Percentiles rank a stretch among this genome's conserved stretches.
These are phyloP conservation scores for Sipha flava DNA, from an alignment of 1,140 invertebrate genomes.

Conservation along the genomic window DNA sequence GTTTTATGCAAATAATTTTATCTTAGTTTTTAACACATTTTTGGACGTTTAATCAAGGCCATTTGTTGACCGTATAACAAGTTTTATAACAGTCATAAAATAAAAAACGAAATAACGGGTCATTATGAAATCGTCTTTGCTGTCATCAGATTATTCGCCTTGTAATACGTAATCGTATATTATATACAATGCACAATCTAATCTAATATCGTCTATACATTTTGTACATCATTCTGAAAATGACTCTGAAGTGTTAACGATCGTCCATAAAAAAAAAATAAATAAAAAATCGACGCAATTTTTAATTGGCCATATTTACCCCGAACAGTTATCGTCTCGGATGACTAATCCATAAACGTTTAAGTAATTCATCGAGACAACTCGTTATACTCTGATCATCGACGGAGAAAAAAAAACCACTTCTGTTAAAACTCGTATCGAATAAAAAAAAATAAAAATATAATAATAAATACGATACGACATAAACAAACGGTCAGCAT, in stretches of 20 bases:
- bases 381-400: background rate
- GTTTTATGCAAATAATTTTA: background rate
- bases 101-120: background rate
- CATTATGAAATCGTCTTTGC: background rate
- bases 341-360: slow-evolving; percentile 1
- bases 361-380: background rate
- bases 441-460: background rate
- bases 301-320: background rate
- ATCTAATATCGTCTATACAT: too few relatives aligned
- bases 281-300: background rate
- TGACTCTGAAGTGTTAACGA: background rate
- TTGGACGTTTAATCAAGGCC: background rate
- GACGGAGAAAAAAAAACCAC: background rate
- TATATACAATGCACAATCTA: too few relatives aligned
- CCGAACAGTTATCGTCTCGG: background rate
- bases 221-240: too few relatives aligned
- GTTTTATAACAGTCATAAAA: background rate
- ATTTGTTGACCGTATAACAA: background rate
- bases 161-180: too few relatives aligned
- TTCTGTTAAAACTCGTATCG: background rate
- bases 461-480: background rate
- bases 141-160: background rate
- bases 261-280: background rate
- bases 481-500: slow-evolving; percentile 8
- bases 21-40: background rate